These are phyloP conservation scores for Lucilia sericata DNA, from an alignment of 1,140 invertebrate genomes.

Conservation along the genomic window DNA sequence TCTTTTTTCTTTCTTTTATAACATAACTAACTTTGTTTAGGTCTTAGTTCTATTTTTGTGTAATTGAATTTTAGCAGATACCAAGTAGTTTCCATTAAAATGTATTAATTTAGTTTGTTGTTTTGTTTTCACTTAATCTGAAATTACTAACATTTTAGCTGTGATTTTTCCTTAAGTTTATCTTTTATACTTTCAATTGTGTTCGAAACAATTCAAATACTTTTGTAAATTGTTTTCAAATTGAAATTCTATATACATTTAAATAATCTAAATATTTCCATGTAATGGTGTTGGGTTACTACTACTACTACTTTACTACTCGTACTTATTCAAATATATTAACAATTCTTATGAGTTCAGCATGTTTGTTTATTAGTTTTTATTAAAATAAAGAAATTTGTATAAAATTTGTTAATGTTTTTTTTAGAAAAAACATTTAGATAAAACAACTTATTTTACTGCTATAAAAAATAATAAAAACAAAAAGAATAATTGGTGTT, in stretches of 20 bases:
- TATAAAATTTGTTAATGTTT: slow-evolving; percentile 5
- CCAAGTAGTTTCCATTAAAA: slow-evolving; percentile 10
- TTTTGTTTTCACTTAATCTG: not conserved
- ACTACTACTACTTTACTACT: not conserved
- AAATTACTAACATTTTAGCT: slow-evolving; percentile 12
- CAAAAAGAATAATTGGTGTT: not conserved
- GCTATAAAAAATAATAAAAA: not conserved
- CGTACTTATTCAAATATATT: not conserved
- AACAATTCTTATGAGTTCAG: slow-evolving; percentile 5
- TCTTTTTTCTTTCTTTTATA: too few species aligned
- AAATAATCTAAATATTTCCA: not conserved
- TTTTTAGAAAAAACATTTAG: not conserved
- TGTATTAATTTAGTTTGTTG: not conserved
- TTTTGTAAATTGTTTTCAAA: slow-evolving; percentile 41
- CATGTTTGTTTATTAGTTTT: slow-evolving; percentile 35
- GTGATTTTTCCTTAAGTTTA: slow-evolving; percentile 3
- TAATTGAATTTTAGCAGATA: not conserved
- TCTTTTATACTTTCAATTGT: not conserved
- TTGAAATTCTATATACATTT: not conserved
- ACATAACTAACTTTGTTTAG: too few species aligned
- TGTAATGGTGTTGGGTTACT: slow-evolving; percentile 24
- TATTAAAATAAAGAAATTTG: not conserved
- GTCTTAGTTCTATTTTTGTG: too few species aligned
- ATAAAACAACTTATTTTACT: not conserved
- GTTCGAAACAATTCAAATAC: not conserved